Evolutionary conservation across 2,888 invertebrate genomes (phyloP).

Genomic region (Watsonalla cultraria): DNA sequence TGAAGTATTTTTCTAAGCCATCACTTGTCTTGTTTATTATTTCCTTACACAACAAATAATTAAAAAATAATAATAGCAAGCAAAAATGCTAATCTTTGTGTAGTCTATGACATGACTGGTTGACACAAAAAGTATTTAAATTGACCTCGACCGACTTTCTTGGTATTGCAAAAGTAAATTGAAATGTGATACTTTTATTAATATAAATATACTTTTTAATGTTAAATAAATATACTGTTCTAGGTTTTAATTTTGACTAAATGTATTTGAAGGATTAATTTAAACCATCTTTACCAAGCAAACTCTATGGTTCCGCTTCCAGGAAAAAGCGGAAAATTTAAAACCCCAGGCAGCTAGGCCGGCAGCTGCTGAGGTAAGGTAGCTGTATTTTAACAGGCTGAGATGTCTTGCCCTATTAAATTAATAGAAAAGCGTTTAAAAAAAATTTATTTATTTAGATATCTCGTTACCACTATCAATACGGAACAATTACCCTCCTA

Average conservation of each 20-base stretch:
- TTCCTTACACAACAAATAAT: background rate
- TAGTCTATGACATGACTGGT: background rate
- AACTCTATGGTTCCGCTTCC: background rate
- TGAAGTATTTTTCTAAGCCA: background rate
- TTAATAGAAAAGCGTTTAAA: too few species aligned
- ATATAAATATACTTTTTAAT: too few species aligned
- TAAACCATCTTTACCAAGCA: background rate
- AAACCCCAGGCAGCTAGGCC: too few species aligned
- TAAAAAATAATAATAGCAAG: background rate
- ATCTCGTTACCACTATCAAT: too few species aligned
- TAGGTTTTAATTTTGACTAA: too few species aligned
- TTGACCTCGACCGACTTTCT: background rate
- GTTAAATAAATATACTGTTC: too few species aligned
- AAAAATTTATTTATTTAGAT: too few species aligned
- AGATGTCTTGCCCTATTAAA: too few species aligned
- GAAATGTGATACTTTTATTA: too few species aligned
- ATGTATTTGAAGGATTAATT: background rate
- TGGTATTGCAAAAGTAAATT: background rate
- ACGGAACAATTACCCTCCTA: too few species aligned
- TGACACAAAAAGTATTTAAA: background rate
- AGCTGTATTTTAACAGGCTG: constrained; percentile 1
- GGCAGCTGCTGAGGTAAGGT: too few species aligned
- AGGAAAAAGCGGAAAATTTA: background rate
- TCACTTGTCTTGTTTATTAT: background rate
- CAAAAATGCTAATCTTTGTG: background rate